Conservation (phyloP, 37 sponge, comb jelly and placozoan species). For the Halichondria panicea region DNA sequence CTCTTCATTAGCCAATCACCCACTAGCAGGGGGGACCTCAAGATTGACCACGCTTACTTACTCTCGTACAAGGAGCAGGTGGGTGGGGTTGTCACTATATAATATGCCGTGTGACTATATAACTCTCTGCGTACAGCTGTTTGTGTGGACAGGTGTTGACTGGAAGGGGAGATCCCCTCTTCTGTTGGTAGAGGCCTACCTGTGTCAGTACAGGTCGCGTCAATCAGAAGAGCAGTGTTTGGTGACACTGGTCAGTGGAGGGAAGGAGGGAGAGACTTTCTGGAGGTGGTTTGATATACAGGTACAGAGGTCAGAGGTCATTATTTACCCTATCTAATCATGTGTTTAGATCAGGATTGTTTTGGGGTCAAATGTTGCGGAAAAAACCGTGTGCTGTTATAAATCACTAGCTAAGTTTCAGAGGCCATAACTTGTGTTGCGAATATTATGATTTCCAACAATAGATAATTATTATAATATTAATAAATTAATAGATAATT, state of each 20-base stretch:
- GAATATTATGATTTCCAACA: too few relatives aligned
- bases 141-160: constrained; percentile 36
- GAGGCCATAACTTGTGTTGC: too few relatives aligned
- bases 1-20: constrained; percentile 8
- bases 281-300: constrained; percentile 54
- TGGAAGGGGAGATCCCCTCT: neutral
- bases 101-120: neutral
- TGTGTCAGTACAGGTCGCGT: constrained; percentile 24
- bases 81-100: too few relatives aligned
- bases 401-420: too few relatives aligned
- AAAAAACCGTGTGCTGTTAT: too few relatives aligned
- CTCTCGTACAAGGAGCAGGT: constrained; percentile 32
- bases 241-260: constrained; percentile 26
- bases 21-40: constrained; percentile 20
- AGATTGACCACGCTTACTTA: constrained; percentile 8
- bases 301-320: constrained; percentile 26
- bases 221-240: constrained; percentile 39
- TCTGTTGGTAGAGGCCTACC: constrained; percentile 6
- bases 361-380: too few relatives aligned
- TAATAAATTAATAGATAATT: too few relatives aligned
- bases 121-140: constrained; percentile 24
- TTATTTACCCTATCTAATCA: too few relatives aligned
- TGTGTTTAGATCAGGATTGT: too few relatives aligned
- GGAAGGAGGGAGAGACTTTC: constrained; percentile 46
- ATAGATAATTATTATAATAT: too few relatives aligned